Evolutionary conservation across 2,113 vertebrate genomes (phyloP).

Genomic region (Pterocles orientalis): DNA sequence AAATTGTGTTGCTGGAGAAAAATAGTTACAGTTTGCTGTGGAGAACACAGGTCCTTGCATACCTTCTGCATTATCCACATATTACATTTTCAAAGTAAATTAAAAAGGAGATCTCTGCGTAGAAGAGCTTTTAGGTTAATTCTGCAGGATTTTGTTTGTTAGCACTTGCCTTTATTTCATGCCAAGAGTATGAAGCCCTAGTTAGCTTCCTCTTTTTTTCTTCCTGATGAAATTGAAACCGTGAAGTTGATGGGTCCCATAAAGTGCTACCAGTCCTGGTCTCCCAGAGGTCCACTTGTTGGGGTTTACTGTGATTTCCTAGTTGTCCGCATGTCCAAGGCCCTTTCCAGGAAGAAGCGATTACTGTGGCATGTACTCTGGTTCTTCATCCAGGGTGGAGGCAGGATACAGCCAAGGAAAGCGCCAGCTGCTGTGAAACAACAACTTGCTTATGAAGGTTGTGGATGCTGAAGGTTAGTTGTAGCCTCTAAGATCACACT

Average conservation of each 20-base stretch:
- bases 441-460: neutral
- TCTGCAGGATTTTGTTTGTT: neutral
- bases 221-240: neutral
- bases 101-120: neutral
- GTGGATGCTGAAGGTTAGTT: neutral
- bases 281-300: neutral
- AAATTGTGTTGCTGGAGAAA: neutral
- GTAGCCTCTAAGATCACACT: neutral
- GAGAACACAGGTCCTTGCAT: neutral
- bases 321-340: neutral
- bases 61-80: neutral
- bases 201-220: neutral
- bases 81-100: neutral
- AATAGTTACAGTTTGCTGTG: neutral
- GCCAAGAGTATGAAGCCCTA: neutral
- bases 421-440: neutral
- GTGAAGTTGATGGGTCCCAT: rapidly evolving
- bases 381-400: neutral
- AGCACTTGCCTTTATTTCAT: neutral
- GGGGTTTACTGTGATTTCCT: neutral
- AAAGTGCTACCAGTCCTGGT: neutral
- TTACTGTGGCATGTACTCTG: neutral
- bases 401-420: neutral
- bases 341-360: neutral
- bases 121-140: neutral